Conservation (phyloP, 2,113 vertebrate species). For the Nothocercus nigrocapillus region DNA sequence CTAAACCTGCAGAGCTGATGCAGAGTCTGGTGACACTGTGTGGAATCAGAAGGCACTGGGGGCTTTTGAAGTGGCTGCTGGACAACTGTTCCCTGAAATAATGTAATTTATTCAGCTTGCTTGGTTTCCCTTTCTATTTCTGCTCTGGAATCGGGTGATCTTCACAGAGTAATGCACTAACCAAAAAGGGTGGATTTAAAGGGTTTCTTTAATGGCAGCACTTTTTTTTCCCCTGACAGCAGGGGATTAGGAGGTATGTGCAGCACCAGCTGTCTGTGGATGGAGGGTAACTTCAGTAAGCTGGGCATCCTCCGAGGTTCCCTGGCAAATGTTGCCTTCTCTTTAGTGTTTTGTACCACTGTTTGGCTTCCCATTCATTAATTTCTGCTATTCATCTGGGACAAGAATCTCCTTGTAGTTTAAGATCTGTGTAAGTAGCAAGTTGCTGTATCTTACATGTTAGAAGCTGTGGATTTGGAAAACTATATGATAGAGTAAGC, state of each 20-base stretch:
- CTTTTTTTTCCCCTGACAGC: not conserved
- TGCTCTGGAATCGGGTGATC: not conserved
- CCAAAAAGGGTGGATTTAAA: not conserved
- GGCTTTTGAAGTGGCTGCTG: not conserved
- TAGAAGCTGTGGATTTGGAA: not conserved
- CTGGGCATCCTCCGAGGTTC: not conserved
- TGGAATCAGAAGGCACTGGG: not conserved
- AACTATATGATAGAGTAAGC: not conserved
- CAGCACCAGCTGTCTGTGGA: accelerated
- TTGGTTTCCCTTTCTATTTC: not conserved
- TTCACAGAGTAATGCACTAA: not conserved
- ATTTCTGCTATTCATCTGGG: accelerated
- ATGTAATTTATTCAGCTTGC: not conserved
- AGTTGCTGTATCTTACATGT: not conserved
- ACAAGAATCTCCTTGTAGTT: not conserved
- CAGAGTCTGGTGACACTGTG: not conserved
- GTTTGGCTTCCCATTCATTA: not conserved
- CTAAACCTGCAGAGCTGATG: not conserved
- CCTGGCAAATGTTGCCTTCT: not conserved
- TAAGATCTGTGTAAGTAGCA: not conserved
- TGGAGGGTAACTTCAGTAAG: not conserved
- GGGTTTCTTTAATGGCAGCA: not conserved
- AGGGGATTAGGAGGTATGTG: not conserved
- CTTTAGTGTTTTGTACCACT: not conserved
- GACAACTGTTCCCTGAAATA: not conserved